These are phyloP conservation scores for Nasonia oneida DNA, from an alignment of 2,888 invertebrate genomes.

Conservation along the genomic window DNA sequence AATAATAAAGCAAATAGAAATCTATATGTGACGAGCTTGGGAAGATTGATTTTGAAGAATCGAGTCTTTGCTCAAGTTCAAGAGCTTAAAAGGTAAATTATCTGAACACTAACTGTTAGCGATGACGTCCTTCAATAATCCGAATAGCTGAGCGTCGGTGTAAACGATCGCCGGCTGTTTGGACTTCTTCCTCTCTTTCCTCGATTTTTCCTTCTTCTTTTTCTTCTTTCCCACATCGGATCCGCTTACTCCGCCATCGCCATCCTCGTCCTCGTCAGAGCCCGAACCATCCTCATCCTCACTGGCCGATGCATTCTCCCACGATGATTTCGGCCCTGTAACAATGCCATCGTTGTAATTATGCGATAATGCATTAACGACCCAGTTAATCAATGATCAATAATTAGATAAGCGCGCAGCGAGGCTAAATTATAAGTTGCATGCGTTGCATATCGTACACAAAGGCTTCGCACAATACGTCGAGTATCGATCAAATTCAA, in stretches of 20 bases:
- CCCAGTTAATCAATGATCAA: not conserved
- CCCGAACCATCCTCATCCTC: constrained; percentile 63
- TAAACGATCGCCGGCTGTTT: constrained; percentile 70
- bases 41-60: not conserved
- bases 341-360: constrained; percentile 11
- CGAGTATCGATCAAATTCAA: not conserved
- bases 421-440: not conserved
- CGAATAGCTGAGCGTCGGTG: constrained; percentile 75
- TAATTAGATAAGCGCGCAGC: not conserved
- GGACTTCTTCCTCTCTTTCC: constrained; percentile 52
- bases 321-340: constrained; percentile 70
- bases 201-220: constrained; percentile 38
- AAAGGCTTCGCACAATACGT: not conserved
- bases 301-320: constrained; percentile 73
- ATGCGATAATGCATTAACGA: not conserved
- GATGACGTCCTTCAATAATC: constrained; percentile 75
- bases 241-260: not conserved
- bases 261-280: constrained; percentile 24
- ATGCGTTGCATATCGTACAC: not conserved
- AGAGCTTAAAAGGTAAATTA: not conserved
- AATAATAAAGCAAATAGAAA: not conserved
- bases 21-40: not conserved
- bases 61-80: not conserved
- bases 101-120: constrained; percentile 65
- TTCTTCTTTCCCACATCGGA: not conserved